A percentile compares a stretch with the other conserved stretches of the same genome.
phyloP scores from a whole-genome alignment of 2,797 vertebrate species.

The Rhinoraja longicauda region DNA sequence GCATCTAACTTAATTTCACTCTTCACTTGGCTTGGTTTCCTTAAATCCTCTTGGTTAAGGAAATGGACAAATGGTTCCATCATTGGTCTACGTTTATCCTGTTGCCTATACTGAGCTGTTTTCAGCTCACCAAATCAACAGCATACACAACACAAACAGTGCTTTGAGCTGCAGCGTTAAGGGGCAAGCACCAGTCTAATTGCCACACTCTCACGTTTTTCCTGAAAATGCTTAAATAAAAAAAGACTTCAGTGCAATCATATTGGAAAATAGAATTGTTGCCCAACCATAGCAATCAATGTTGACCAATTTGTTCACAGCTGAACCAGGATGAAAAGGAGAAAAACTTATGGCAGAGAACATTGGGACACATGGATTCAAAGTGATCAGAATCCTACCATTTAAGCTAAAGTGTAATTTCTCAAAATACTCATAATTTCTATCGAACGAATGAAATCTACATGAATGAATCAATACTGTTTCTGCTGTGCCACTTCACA shows the following conservation, averaged over 20 bases:
- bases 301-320: neutral
- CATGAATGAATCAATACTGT: too few relatives aligned
- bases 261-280: neutral
- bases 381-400: too few relatives aligned
- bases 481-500: too few relatives aligned
- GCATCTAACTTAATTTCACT: neutral
- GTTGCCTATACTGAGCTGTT: neutral
- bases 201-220: too few relatives aligned
- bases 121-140: neutral
- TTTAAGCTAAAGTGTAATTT: too few relatives aligned
- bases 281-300: neutral
- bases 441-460: too few relatives aligned
- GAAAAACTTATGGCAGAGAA: too few relatives aligned
- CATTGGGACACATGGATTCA: too few relatives aligned
- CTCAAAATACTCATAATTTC: too few relatives aligned
- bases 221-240: neutral
- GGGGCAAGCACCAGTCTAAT: neutral
- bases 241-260: neutral
- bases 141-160: neutral
- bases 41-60: neutral
- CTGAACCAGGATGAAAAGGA: too few relatives aligned
- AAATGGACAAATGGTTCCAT: neutral
- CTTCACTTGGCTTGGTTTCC: neutral
- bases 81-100: neutral
- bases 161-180: too few relatives aligned